Base-by-base conservation (phyloP, 2,888 invertebrate species). In the Trypoxylon attenuatum region DNA sequence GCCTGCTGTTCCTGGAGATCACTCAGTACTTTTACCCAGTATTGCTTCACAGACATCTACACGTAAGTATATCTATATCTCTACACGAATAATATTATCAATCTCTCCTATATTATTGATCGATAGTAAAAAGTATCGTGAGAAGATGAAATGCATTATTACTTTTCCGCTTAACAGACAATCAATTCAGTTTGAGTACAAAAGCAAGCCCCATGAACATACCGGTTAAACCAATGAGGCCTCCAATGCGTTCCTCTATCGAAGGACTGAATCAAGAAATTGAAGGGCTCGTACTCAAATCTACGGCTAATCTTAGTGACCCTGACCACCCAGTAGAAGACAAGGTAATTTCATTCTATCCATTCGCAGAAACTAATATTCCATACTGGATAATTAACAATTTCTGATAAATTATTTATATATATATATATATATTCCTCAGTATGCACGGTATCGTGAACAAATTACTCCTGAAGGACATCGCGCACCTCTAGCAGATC, bases 181-280 rank as follows among this genome's bases (percentile, higher is more conserved):
- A 84, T 78, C 87, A 87, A 75, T 84, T 84, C 77, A 83, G 79
- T 77, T 81, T 85, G 79, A 85, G 82, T 83, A 87, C 88, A 76
- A 89, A 89, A 86, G 89, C 89, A 65, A 89, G 89, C 79, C 89
- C 90, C 62, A 89, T 91, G 73, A 89, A 89, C 83, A 90, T 91
- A 82, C 90, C 90, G 55, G 80, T 87, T 70, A 87, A 89, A 81
- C 89, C 90, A 72, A 88, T 89, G 88, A 90, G 88, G 78, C 90
- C 93, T 79, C 92, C 93, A 57, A 94, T 94, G 84, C 89, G 95
- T 54, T 95, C 92, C 71, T 95, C 95, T 41, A 94, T 95, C 10
- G 96, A 96, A 87, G 95, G 95, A 18, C 90, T 95, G 16, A 96
- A 95, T 87, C 94, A 94, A 87, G 95, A 95, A 88, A 94, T 96